Base-by-base conservation (phyloP, 1,140 invertebrate genomes). In the Formica selysi region DNA sequence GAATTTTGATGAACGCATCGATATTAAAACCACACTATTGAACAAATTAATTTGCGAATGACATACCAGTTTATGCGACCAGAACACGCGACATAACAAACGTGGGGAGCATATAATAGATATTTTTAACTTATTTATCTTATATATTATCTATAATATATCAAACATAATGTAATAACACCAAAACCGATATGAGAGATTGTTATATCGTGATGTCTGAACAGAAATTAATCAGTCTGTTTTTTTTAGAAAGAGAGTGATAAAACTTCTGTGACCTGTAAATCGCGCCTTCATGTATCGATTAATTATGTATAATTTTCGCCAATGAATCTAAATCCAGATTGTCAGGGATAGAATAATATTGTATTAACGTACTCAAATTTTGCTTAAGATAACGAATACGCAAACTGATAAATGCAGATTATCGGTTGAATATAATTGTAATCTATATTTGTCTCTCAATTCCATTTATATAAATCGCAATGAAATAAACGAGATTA, bases 1-100 rank as follows among this genome's bases (percentile, higher is more conserved):
- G 68, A 61, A 83, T 74, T 83, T 83, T 83, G 79, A 83, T 83
- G 68, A 83, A 83, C 68, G 79, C 79, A 29, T 48, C 79, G 68
- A 83, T 83, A 83, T 73, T 83, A 83, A 83, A 83, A 83, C 29
- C 68, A 19, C 54, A 38, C n/a, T 26, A 32, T 83, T 83, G 54
- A 83, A 83, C 79, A 83, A 83, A 83, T 83, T 83, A 83, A 83
- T 83, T 83, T 61, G 29, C 71, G 29, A 61, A 73, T 70, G 32
- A 32, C 76, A 29, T 83, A 74, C 73, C 68, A 61, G 32, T 83
- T 83, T 83, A 74, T 54, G 29, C n/a, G 62, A 64, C 0, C 44
- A 51, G 29, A 22, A 54, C 22, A 29, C 64, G 32, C 16, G 76
- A 41, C 76, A 11, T 73, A 61, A 73, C 68, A 70, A 83, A 38